Evolutionary conservation across 2,888 invertebrate genomes (phyloP), one percentile per base, ranked within the genome.

Genomic region (Apodemia mormo): DNA sequence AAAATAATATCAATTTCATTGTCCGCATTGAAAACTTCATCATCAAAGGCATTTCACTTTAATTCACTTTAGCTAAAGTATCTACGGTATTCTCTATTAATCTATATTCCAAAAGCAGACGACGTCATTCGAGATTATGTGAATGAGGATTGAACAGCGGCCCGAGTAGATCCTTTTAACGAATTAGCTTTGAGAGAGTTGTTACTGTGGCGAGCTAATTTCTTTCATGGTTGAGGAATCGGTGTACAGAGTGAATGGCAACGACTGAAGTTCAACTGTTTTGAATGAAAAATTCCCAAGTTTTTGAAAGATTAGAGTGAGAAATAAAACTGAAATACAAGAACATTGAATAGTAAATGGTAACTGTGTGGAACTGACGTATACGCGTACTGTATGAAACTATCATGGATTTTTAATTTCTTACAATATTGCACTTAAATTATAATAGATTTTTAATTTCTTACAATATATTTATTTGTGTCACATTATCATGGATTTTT

Each of bases 81-180:
- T 74, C 73, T 74, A 73, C 76, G 75, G 75, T 67, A 69, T 69
- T 69, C 68, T 68, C 76, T 73, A 75, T 77, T 78, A 75, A 76
- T 76, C 74, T 75, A 75, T 73, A 75, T 76, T 74, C 72, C 71
- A 70, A 73, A 72, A 68, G 69, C 65, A 65, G 72, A 73, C 75
- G 73, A 76, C 79, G 75, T 77, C 76, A 70, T 58, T 74, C 71
- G 72, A 78, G 79, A 82, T 84, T 83, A 80, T 79, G 76, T 81
- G 80, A 81, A 81, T 77, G 80, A 76, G 75, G 65, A 72, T 71
- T 73, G 71, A 76, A 72, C 67, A 37, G 71, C 72, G 70, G 73
- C 67, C 72, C 70, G 70, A 73, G 71, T 73, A 71, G 74, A 76
- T 77, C 74, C 76, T 77, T 77, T 77, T 75, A 78, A 77, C 70